phyloP scores from a whole-genome alignment of 1,140 invertebrate species.

The Anastrepha ludens region DNA sequence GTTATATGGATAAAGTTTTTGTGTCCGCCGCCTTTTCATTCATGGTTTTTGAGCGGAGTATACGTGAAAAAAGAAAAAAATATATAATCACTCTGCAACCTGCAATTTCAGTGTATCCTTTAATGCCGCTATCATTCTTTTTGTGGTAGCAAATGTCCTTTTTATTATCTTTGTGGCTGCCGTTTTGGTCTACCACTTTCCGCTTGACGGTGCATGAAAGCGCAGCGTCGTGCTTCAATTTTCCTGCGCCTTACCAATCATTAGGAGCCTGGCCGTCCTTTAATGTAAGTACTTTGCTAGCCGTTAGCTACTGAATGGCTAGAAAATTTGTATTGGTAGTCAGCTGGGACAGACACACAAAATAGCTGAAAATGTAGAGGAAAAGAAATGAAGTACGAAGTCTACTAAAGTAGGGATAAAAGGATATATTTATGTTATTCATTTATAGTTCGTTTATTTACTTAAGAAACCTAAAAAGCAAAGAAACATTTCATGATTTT shows the following conservation, averaged over 20 bases:
- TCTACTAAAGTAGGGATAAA: not conserved
- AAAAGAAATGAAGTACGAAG: not conserved
- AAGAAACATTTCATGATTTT: too few species aligned
- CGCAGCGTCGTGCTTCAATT: not conserved
- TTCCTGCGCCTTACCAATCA: not conserved
- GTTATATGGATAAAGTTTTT: not conserved
- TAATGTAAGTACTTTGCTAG: conserved; percentile 11
- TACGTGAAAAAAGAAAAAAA: not conserved
- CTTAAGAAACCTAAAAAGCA: too few species aligned
- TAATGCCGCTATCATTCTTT: not conserved
- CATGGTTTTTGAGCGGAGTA: not conserved
- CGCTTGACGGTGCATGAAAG: conserved; percentile 13
- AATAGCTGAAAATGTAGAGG: not conserved
- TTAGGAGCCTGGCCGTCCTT: not conserved
- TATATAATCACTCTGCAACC: not conserved
- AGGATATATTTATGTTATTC: too few species aligned
- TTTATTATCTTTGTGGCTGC: conserved; percentile 13
- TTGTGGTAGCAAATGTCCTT: not conserved
- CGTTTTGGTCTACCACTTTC: conserved; percentile 42
- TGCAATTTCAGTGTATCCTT: not conserved
- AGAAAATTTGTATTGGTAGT: not conserved
- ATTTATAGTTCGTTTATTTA: too few species aligned
- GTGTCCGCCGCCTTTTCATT: not conserved
- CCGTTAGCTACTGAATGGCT: conserved; percentile 16
- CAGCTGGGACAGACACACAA: not conserved